phyloP scores from a whole-genome alignment of 2,797 vertebrate species.

The Salarias fasciatus region DNA sequence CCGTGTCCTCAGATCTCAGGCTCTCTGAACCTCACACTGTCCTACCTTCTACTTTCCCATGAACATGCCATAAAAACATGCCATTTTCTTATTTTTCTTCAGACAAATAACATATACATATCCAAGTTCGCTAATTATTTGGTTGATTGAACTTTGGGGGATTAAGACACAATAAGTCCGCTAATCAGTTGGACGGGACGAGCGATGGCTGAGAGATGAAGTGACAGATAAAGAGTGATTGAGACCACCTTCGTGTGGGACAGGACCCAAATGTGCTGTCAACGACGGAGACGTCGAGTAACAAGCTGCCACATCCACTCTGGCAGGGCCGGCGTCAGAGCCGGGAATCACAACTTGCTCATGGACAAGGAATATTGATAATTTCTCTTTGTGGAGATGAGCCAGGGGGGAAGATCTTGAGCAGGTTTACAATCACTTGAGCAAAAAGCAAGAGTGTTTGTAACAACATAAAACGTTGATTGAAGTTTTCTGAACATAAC shows the following conservation, averaged over 20 bases:
- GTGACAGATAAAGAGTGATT: slow-evolving; percentile 20
- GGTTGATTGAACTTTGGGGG: no score
- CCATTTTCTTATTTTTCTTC: no score
- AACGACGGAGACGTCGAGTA: slow-evolving; percentile 30
- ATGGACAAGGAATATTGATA: slow-evolving; percentile 27
- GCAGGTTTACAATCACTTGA: background rate
- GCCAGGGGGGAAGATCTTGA: background rate
- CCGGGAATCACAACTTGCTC: slow-evolving; percentile 36
- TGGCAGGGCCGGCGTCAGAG: slow-evolving; percentile 58
- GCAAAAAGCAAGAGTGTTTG: background rate
- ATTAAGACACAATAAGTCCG: background rate
- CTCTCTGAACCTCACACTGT: no score
- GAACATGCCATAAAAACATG: no score
- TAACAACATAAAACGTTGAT: no score
- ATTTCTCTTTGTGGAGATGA: slow-evolving; percentile 22
- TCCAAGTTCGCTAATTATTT: no score
- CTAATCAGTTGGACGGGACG: slow-evolving; percentile 20
- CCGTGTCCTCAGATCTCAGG: no score
- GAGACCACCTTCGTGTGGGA: slow-evolving; percentile 11
- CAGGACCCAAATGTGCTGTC: slow-evolving; percentile 19
- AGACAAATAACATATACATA: no score
- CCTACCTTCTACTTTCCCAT: no score
- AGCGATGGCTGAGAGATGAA: slow-evolving; percentile 17
- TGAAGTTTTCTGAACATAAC: no score
- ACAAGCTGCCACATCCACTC: slow-evolving; percentile 41